These are phyloP conservation scores for Drosophila micromelanica DNA, from an alignment of 1,140 invertebrate species.

Conservation along the genomic window DNA sequence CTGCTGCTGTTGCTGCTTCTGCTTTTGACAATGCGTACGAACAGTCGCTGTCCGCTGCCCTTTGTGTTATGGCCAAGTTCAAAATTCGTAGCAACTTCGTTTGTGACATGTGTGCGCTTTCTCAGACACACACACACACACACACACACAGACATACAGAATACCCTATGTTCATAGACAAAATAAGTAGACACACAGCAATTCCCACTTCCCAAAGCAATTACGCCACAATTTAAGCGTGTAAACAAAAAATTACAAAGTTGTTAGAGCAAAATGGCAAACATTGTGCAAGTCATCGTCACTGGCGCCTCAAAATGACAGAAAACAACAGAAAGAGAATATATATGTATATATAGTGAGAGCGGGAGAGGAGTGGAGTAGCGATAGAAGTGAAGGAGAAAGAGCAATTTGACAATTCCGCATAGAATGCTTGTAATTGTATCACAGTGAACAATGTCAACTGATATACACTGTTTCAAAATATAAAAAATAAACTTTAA, in stretches of 20 bases:
- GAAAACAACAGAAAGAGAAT: slow-evolving; percentile 1
- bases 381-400: not conserved
- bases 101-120: slow-evolving; percentile 71
- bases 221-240: slow-evolving; percentile 80
- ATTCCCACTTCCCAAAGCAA: slow-evolving; percentile 82
- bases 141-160: not conserved
- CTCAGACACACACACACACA: slow-evolving; percentile 51
- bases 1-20: slow-evolving; percentile 30
- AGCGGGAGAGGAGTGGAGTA: not conserved
- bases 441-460: slow-evolving; percentile 31
- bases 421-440: slow-evolving; percentile 28
- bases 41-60: slow-evolving; percentile 26
- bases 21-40: slow-evolving; percentile 65
- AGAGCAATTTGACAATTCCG: slow-evolving; percentile 44
- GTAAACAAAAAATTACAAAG: slow-evolving; percentile 83
- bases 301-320: slow-evolving; percentile 55
- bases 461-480: not conserved
- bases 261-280: slow-evolving; percentile 78
- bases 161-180: not conserved
- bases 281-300: slow-evolving; percentile 66
- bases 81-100: slow-evolving; percentile 35
- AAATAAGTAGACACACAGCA: slow-evolving; percentile 40
- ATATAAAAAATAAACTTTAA: not conserved
- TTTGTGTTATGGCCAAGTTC: slow-evolving; percentile 50
- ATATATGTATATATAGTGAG: no score